Base-by-base conservation (phyloP, 2,888 invertebrate species). In the Pinctada fucata region DNA sequence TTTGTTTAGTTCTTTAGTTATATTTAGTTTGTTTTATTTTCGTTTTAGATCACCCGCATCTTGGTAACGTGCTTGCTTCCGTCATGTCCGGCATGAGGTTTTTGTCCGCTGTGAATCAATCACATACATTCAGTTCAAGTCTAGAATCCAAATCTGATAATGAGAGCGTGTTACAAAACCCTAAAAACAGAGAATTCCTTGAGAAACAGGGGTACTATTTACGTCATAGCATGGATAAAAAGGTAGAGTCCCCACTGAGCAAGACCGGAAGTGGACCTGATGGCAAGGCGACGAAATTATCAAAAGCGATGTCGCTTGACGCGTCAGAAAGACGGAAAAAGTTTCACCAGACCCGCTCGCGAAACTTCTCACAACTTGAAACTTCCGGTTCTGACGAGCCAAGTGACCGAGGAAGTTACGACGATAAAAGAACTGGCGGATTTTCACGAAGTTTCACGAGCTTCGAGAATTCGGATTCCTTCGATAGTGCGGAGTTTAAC, bases 151-250 rank as follows among this genome's bases (percentile, higher is more conserved):
- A 66, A 50, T 49, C 48, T 10, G 66, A 63, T 49, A 50, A 66
- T 50, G 74, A 74, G 10, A 80, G 80, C 72, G 71, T 80, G 45
- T 31, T 80, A 3, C 79, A 79, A 49, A 67, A 79, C 65, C 77
- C 80, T 6, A 74, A 71, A 48, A 86, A 86, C 76, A 74, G 85
- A 6, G 77, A 79, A 64, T 84, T 75, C n/a, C 75, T 86, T 2
- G 85, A 84, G 0, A 69, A 75, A 52, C 86, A 86, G 65, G 86
- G 86, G 6, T 86, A 79, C 74, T 86, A 86, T 50, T 58, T 71
- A 31, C 58, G 65, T 16, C 6, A 50, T 10, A 63, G 49, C 48
- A 52, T 4, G n/a, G 69, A 8, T 4, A 10, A 63, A 5, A 73
- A 73, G 50, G 48, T 47, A 16, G 3, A 47, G 2, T 10, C 73